phyloP scores from a whole-genome alignment of 37 sponge, comb jelly and placozoan species.

The Halisarca cf. caerulea region DNA sequence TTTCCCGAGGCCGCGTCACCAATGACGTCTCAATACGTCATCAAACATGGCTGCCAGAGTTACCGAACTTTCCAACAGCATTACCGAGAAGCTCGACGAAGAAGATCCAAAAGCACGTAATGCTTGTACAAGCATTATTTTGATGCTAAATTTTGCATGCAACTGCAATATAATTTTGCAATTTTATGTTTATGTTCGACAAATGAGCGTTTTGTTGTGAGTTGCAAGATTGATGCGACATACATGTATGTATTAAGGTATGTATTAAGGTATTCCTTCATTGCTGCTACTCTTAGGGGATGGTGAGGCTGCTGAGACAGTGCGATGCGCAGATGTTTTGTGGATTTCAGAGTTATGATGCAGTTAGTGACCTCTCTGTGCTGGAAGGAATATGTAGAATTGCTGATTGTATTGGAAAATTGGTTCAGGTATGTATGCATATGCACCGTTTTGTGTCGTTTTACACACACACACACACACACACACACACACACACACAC shows the following conservation, averaged over 20 bases:
- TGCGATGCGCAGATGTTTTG: constrained; percentile 66
- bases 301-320: constrained; percentile 48
- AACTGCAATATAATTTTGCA: background rate
- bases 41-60: constrained; percentile 12
- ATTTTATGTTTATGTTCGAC: background rate
- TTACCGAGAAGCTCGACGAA: constrained; percentile 49
- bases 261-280: no score
- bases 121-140: background rate
- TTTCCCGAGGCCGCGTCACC: background rate
- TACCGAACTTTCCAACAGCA: constrained; percentile 62
- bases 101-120: constrained; percentile 36
- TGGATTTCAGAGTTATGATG: constrained; percentile 50
- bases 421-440: constrained; percentile 36
- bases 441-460: no score
- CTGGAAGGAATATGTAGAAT: constrained; percentile 29
- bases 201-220: no score
- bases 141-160: no score
- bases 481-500: no score
- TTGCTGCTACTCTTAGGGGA: constrained; percentile 53
- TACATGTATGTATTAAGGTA: no score
- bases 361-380: constrained; percentile 26
- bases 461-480: no score
- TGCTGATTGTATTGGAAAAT: constrained; percentile 2
- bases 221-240: no score
- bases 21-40: no score